These are phyloP conservation scores for Dascyllus trimaculatus DNA, from an alignment of 2,113 vertebrate species.

Conservation along the genomic window DNA sequence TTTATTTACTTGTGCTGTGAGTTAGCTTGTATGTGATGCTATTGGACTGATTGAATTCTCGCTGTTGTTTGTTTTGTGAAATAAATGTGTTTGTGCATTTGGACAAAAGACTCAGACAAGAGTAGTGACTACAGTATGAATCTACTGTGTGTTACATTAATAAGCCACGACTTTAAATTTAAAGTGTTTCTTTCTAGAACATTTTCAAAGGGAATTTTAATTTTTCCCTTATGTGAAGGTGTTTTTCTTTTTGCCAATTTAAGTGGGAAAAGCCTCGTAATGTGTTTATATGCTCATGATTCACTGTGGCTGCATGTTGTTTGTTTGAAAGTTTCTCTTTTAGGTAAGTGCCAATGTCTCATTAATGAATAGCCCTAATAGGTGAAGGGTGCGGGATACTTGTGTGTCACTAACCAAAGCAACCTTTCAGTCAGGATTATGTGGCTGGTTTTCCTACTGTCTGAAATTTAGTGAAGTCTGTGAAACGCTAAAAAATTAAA, in stretches of 20 bases:
- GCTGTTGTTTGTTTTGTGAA: constrained; percentile 1
- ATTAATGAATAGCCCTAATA: constrained; percentile 54
- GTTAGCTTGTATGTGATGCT: constrained; percentile 16
- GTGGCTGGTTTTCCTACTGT: constrained; percentile 38
- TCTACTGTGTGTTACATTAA: constrained; percentile 45
- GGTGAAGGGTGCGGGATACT: constrained; percentile 28
- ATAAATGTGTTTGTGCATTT: background rate
- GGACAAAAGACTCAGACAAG: constrained; percentile 12
- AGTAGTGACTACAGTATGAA: constrained; percentile 36
- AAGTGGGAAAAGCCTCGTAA: constrained; percentile 52
- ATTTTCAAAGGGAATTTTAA: constrained; percentile 58
- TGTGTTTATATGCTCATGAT: constrained; percentile 55
- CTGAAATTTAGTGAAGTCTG: constrained; percentile 64
- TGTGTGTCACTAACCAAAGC: constrained; percentile 59
- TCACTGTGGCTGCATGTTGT: constrained; percentile 47
- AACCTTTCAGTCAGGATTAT: constrained; percentile 40
- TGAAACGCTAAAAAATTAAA: constrained; percentile 60
- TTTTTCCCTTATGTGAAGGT: constrained; percentile 48
- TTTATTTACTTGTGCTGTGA: constrained; percentile 16
- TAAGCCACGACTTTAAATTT: constrained; percentile 59
- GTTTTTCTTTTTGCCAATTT: constrained; percentile 55
- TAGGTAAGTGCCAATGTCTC: constrained; percentile 43
- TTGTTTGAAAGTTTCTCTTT: constrained; percentile 55
- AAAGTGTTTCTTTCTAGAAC: constrained; percentile 21
- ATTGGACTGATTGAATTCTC: background rate